These are phyloP conservation scores for Drosophila grimshawi DNA, from an alignment of 1,140 invertebrate genomes.

Conservation along the genomic window DNA sequence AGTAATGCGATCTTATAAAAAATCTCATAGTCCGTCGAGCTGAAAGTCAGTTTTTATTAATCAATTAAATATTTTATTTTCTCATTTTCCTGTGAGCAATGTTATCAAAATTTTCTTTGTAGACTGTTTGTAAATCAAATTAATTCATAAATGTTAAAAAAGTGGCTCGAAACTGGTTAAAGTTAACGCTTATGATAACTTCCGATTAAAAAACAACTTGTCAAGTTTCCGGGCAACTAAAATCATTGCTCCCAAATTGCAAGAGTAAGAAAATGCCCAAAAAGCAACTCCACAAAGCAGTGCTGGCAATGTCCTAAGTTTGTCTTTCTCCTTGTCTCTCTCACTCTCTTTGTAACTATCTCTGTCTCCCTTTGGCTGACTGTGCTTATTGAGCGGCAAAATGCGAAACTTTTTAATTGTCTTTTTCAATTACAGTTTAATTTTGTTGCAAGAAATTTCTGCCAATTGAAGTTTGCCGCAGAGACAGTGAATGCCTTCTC, in stretches of 20 bases:
- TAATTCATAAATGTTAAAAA: conserved; percentile 7
- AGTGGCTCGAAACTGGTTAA: conserved; percentile 22
- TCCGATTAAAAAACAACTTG: conserved; percentile 60
- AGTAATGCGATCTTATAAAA: conserved; percentile 16
- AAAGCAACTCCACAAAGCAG: background rate
- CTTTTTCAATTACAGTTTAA: conserved; percentile 83
- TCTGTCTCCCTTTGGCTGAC: conserved; percentile 22
- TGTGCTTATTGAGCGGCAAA: conserved; percentile 65
- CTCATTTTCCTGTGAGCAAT: no score
- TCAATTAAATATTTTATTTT: background rate
- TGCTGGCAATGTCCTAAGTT: background rate
- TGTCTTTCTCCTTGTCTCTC: conserved; percentile 2
- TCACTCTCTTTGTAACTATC: background rate
- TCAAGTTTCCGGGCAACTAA: conserved; percentile 15
- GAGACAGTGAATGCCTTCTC: conserved; percentile 9
- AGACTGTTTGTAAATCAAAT: background rate
- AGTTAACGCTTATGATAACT: conserved; percentile 9
- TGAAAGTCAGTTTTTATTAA: background rate
- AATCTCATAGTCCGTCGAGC: conserved; percentile 17
- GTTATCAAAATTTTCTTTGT: no score
- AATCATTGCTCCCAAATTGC: background rate
- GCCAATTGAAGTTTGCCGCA: conserved; percentile 72
- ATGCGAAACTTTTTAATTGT: conserved; percentile 81
- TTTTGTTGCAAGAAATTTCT: conserved; percentile 76
- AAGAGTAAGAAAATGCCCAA: background rate